A percentile compares a stretch with the other conserved stretches of the same genome.
phyloP scores from a whole-genome alignment of 2,113 vertebrate species.

The Campylomormyrus tamandua region DNA sequence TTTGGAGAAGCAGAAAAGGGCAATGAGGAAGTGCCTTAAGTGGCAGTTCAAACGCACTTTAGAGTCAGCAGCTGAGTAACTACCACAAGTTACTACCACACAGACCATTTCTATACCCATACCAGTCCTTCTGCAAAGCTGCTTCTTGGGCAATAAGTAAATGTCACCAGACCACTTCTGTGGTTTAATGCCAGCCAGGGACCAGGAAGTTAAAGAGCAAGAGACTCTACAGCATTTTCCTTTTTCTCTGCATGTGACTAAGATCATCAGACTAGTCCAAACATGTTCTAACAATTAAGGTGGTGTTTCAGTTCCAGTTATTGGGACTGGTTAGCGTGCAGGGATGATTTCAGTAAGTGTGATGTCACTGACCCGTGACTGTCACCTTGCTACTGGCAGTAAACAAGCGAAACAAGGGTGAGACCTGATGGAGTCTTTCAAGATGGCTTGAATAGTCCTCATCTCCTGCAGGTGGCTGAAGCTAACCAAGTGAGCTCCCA shows the following conservation, averaged over 20 bases:
- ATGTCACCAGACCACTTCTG: not conserved
- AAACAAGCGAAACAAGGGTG: not conserved
- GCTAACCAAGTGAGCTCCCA: conserved; percentile 82
- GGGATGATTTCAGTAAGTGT: not conserved
- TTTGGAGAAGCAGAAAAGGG: not conserved
- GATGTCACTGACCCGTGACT: not conserved
- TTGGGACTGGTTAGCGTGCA: not conserved
- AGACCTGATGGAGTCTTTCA: conserved; percentile 75
- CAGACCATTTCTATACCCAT: not conserved
- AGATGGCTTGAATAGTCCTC: conserved; percentile 59
- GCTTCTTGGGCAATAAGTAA: not conserved
- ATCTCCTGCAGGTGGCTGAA: conserved; percentile 68
- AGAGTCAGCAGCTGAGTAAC: not conserved
- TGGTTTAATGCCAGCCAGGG: not conserved
- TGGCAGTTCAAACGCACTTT: not conserved
- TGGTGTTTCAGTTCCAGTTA: not conserved
- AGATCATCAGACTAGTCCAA: not conserved
- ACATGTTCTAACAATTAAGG: not conserved
- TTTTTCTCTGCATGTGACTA: not conserved
- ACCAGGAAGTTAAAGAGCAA: not conserved
- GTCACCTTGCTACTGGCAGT: not conserved
- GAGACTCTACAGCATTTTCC: not conserved
- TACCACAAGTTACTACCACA: not conserved
- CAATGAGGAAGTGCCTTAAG: not conserved
- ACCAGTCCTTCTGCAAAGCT: not conserved